Percentiles rank a stretch among this genome's conserved stretches.
These are phyloP conservation scores for Choloepus hoffmanni DNA, from an alignment of 2,113 vertebrate genomes.

Conservation along the genomic window DNA sequence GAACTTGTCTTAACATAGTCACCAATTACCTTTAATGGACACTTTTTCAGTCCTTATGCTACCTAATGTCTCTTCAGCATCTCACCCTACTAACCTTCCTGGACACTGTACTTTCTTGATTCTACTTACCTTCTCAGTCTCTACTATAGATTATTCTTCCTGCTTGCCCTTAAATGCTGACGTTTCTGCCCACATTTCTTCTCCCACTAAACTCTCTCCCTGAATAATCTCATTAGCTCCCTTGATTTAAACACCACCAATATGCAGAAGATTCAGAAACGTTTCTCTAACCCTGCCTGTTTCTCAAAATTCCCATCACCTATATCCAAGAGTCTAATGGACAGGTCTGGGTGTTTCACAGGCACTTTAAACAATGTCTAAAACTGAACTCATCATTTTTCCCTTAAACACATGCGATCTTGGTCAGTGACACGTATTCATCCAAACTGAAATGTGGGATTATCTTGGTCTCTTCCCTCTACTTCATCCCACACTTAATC, in stretches of 20 bases:
- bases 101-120: background rate
- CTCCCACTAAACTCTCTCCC: slow-evolving; percentile 19
- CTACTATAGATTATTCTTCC: background rate
- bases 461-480: background rate
- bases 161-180: slow-evolving; percentile 11
- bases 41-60: background rate
- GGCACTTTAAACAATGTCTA: slow-evolving; percentile 65
- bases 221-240: slow-evolving; percentile 11
- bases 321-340: slow-evolving; percentile 24
- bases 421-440: background rate
- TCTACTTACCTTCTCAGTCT: slow-evolving; percentile 35
- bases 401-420: background rate
- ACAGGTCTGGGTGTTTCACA: slow-evolving; percentile 45
- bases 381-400: slow-evolving; percentile 59
- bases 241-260: slow-evolving; percentile 29
- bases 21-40: background rate
- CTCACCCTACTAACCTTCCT: slow-evolving; percentile 25
- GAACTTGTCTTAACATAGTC: slow-evolving; percentile 16
- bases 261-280: slow-evolving; percentile 14
- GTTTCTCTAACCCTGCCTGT: slow-evolving; percentile 44
- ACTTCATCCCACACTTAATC: background rate
- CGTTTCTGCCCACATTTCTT: slow-evolving; percentile 21
- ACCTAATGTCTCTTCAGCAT: background rate
- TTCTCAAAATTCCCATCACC: slow-evolving; percentile 43
- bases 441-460: slow-evolving; percentile 20